Evolutionary conservation across 2,888 invertebrate species (phyloP), one percentile per base, ranked within the genome.

Genomic region (Mythimna lalbum): DNA sequence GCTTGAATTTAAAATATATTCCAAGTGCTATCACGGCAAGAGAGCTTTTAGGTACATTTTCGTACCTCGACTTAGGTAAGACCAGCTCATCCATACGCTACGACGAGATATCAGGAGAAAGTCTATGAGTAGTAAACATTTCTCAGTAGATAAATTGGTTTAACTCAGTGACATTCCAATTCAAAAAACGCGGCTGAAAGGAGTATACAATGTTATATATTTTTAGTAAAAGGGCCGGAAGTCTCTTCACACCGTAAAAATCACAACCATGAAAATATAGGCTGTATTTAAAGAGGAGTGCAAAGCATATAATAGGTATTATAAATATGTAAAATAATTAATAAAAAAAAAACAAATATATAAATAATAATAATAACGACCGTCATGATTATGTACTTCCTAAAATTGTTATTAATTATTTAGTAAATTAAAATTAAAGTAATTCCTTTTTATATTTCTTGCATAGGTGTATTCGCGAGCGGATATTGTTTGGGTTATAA

Each of bases 341-440:
- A 73, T 68, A 52, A 69, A 66, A 76, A 39, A 56, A 77, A 70
- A 73, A 76, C 66, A 76, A 69, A 76, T 79, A 86, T 83, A 82
- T 80, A 80, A 86, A 79, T 78, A 82, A 52, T 81, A 81, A 73
- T 79, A 78, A 74, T 79, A 82, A 78, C 63, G 73, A 81, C 72
- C 70, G 78, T 86, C 86, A 86, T 76, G 57, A 88, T 86, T 88
- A 89, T 89, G 82, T 85, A 87, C 90, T 90, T 90, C 90, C 90
- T 89, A 88, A 87, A 89, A 90, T 89, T 89, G 90, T 90, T 91
- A 90, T 89, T 90, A 89, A 91, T 89, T 91, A 90, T 90, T 88
- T 90, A 90, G 88, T 87, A 83, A 89, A 78, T 69, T 77, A 82
- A 84, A 80, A 72, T 74, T 68, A 77, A 84, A 77, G 53, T 82